A percentile compares a stretch with the other conserved stretches of the same genome.
phyloP scores from a whole-genome alignment of 37 sponge, comb jelly and placozoan genomes.

The Agelas oroides region DNA sequence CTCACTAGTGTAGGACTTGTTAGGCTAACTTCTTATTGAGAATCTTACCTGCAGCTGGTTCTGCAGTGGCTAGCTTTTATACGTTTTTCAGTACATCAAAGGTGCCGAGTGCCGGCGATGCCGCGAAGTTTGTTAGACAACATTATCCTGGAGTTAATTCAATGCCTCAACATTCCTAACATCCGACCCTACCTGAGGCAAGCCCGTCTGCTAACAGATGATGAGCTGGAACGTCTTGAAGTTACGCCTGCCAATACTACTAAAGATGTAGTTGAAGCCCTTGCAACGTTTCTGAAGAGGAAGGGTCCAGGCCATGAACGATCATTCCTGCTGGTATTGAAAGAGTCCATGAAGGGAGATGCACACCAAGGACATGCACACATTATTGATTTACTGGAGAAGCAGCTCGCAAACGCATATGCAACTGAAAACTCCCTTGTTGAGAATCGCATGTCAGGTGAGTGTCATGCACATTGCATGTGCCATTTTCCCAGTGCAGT shows the following conservation, averaged over 20 bases:
- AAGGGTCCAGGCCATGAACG: background rate
- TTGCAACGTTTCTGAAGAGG: background rate
- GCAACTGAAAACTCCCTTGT: background rate
- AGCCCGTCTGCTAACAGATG: constrained; percentile 6
- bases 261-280: background rate
- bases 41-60: too few relatives aligned
- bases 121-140: too few relatives aligned
- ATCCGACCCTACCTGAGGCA: constrained; percentile 7
- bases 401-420: background rate
- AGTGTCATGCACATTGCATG: too few relatives aligned
- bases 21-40: too few relatives aligned
- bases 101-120: too few relatives aligned
- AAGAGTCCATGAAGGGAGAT: background rate
- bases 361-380: constrained; percentile 6
- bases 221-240: background rate
- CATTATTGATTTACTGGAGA: background rate
- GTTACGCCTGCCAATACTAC: constrained; percentile 2
- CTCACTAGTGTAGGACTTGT: too few relatives aligned
- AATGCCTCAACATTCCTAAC: constrained; percentile 8
- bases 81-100: too few relatives aligned
- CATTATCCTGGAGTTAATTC: background rate
- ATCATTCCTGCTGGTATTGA: background rate
- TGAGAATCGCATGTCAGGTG: too few relatives aligned
- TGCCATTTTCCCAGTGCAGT: too few relatives aligned
- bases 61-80: too few relatives aligned